These are phyloP conservation scores for Takifugu flavidus DNA, from an alignment of 2,113 vertebrate genomes.

Conservation along the genomic window DNA sequence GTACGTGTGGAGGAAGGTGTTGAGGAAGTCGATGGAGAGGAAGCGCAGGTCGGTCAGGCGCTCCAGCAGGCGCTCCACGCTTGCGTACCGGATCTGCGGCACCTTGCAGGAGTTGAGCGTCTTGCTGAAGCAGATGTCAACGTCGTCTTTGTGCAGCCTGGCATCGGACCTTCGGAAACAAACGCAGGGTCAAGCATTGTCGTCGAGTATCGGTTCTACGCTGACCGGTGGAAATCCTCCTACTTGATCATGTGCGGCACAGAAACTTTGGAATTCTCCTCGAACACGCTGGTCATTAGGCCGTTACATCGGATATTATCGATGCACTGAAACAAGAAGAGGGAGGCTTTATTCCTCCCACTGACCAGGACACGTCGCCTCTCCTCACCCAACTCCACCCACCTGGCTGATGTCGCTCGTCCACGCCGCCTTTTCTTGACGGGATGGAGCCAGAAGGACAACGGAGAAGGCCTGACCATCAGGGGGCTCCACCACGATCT, in stretches of 20 bases:
- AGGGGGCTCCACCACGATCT: slow-evolving; percentile 84
- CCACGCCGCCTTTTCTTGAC: slow-evolving; percentile 96
- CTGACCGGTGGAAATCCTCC: slow-evolving; percentile 46
- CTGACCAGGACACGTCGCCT: not conserved
- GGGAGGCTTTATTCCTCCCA: not conserved
- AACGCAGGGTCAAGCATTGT: not conserved
- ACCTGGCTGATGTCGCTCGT: slow-evolving; percentile 98
- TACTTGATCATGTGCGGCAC: slow-evolving; percentile 99
- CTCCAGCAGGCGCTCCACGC: slow-evolving; percentile 91
- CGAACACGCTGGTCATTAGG: slow-evolving; percentile 96
- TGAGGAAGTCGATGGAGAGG: slow-evolving; percentile 97
- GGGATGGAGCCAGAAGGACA: slow-evolving; percentile 88
- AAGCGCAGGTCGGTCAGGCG: slow-evolving; percentile 90
- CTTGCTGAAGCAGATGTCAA: slow-evolving; percentile 97
- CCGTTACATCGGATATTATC: slow-evolving; percentile 98
- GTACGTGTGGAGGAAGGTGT: slow-evolving; percentile 97
- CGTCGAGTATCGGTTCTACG: too few relatives aligned
- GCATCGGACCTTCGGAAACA: slow-evolving; percentile 80
- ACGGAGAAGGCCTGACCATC: slow-evolving; percentile 85
- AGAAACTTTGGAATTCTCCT: slow-evolving; percentile 97
- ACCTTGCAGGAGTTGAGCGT: slow-evolving; percentile 98
- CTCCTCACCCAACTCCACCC: not conserved
- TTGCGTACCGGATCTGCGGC: slow-evolving; percentile 94
- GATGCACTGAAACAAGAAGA: slow-evolving; percentile 79
- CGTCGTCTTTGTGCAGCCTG: slow-evolving; percentile 89